Conservation (phyloP, 2,888 invertebrate species). For the Tinea pellionella region DNA sequence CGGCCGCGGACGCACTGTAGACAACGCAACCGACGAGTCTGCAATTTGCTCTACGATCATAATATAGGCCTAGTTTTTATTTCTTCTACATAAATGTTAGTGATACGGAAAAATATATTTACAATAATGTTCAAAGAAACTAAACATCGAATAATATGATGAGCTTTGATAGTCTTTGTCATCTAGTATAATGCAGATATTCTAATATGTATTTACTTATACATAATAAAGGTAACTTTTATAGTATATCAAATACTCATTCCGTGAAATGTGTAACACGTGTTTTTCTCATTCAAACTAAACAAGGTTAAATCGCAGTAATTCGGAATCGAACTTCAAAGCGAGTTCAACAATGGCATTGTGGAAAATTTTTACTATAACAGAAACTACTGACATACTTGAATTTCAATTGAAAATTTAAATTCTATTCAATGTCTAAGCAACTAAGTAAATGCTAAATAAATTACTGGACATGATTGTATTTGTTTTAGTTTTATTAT, state of each 20-base stretch:
- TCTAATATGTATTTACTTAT: background rate
- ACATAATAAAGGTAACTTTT: background rate
- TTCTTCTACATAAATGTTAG: background rate
- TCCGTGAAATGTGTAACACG: background rate
- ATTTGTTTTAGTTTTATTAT: background rate
- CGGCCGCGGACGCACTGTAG: constrained; percentile 29
- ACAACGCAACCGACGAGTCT: background rate
- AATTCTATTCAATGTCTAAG: background rate
- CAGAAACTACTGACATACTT: background rate
- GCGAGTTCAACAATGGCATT: background rate
- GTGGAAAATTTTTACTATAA: constrained; percentile 1
- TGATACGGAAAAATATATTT: background rate
- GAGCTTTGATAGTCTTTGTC: background rate
- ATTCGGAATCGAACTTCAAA: background rate
- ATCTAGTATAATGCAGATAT: background rate
- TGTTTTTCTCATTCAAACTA: background rate
- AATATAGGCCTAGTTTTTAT: background rate
- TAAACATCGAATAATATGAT: background rate
- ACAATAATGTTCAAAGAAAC: background rate
- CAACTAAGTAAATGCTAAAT: background rate
- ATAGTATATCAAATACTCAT: background rate
- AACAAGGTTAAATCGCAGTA: background rate
- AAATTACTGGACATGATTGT: too few species aligned
- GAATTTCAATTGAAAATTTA: constrained; percentile 8
- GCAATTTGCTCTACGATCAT: background rate